phyloP scores from a whole-genome alignment of 2,888 invertebrate genomes.

The Xestia rhomboidea region DNA sequence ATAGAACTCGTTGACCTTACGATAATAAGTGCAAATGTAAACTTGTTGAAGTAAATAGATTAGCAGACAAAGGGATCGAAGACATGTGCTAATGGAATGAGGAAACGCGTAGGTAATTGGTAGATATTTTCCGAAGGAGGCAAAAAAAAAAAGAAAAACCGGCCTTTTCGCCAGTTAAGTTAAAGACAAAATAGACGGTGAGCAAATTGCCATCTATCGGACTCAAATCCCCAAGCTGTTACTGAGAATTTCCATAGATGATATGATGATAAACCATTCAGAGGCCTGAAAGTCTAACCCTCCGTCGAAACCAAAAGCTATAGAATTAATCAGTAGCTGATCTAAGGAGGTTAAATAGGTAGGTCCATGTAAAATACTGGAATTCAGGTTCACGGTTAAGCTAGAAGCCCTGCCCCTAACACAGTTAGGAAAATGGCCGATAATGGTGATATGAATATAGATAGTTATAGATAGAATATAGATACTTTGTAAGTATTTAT shows the following conservation, averaged over 20 bases:
- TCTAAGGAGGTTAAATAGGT: too few species aligned
- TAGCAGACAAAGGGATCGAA: conserved; percentile 46
- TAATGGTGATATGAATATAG: neutral
- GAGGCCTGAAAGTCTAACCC: neutral
- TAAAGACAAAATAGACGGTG: neutral
- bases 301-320: neutral
- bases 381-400: neutral
- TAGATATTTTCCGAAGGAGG: neutral
- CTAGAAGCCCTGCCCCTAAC: neutral
- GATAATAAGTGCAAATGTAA: conserved; percentile 36
- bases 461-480: neutral
- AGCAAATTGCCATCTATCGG: neutral
- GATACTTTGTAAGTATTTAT: neutral
- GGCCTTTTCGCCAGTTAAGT: neutral
- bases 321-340: neutral
- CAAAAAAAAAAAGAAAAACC: too few species aligned
- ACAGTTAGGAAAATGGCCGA: neutral
- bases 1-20: conserved; percentile 64
- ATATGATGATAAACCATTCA: neutral
- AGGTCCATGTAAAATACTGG: neutral
- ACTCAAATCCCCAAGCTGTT: neutral
- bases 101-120: conserved; percentile 26
- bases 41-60: conserved; percentile 40
- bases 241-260: too few species aligned
- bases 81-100: conserved; percentile 33